A percentile compares a stretch with the other conserved stretches of the same genome.
These are phyloP conservation scores for Gymnopithys bicolor DNA, from an alignment of 2,797 vertebrate species.

Conservation along the genomic window DNA sequence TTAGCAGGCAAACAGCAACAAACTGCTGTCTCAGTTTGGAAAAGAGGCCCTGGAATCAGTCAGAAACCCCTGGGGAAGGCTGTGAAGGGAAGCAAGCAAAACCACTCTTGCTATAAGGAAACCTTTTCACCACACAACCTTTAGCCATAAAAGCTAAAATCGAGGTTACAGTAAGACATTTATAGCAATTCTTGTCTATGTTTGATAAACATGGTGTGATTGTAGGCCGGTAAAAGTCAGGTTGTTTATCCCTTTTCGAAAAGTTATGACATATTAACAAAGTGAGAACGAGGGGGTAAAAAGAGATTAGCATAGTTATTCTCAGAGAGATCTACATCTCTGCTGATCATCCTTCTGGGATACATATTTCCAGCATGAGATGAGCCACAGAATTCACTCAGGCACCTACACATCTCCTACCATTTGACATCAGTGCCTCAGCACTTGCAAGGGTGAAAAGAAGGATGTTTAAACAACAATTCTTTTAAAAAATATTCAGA, in stretches of 20 bases:
- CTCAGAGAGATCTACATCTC: not conserved
- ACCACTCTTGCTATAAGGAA: not conserved
- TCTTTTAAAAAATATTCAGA: not conserved
- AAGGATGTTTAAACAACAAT: not conserved
- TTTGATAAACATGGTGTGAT: conserved; percentile 11
- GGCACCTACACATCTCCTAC: not conserved
- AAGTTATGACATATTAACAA: conserved; percentile 30
- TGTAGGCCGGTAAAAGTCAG: conserved; percentile 18
- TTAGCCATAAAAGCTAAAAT: conserved; percentile 15
- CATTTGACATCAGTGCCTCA: not conserved
- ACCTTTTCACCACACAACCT: not conserved
- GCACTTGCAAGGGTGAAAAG: not conserved
- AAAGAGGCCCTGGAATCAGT: not conserved
- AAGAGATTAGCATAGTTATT: not conserved
- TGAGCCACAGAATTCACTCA: not conserved
- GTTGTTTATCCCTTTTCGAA: conserved; percentile 1
- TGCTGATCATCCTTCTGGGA: not conserved
- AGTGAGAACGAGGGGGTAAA: not conserved
- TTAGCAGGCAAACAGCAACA: not conserved
- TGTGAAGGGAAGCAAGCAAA: not conserved
- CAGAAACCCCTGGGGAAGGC: not conserved
- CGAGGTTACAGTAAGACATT: not conserved
- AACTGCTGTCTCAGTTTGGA: not conserved
- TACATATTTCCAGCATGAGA: not conserved
- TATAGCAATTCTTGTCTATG: not conserved